phyloP scores from a whole-genome alignment of 2,888 invertebrate species.

The Arge pagana region DNA sequence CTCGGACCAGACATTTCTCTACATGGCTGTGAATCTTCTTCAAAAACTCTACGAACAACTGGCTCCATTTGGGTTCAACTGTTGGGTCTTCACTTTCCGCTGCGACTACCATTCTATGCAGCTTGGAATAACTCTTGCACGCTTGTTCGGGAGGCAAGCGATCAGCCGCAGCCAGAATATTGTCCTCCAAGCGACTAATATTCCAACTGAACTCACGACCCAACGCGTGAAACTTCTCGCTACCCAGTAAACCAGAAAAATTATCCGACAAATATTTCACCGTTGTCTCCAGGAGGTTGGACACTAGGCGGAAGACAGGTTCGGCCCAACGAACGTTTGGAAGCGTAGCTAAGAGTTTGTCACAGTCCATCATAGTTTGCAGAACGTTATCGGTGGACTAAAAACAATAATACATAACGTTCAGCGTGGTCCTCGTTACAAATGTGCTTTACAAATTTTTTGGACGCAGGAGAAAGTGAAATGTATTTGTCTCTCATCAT shows the following conservation, averaged over 20 bases:
- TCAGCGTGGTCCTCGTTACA: not conserved
- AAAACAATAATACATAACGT: conserved; percentile 25
- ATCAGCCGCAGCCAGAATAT: conserved; percentile 78
- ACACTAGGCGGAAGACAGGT: conserved; percentile 75
- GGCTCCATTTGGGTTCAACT: conserved; percentile 61
- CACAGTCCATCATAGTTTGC: conserved; percentile 83
- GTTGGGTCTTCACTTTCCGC: conserved; percentile 46
- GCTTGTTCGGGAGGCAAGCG: conserved; percentile 81
- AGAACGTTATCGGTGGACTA: conserved; percentile 80
- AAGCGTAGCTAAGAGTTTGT: conserved; percentile 76
- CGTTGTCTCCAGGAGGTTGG: conserved; percentile 79
- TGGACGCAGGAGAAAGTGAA: not conserved
- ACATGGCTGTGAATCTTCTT: conserved; percentile 68
- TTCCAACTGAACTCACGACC: conserved; percentile 76
- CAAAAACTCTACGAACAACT: conserved; percentile 65
- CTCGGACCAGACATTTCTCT: conserved; percentile 73
- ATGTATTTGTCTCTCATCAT: not conserved
- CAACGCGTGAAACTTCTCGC: conserved; percentile 68
- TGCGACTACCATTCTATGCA: conserved; percentile 49
- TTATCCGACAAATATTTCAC: conserved; percentile 80
- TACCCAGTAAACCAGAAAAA: conserved; percentile 75
- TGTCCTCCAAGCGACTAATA: conserved; percentile 77
- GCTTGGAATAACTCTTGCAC: conserved; percentile 73
- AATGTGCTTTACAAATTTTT: not conserved
- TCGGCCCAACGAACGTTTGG: conserved; percentile 85